These are phyloP conservation scores for Hyposoter dolosus DNA, from an alignment of 2,888 invertebrate species.

Conservation along the genomic window DNA sequence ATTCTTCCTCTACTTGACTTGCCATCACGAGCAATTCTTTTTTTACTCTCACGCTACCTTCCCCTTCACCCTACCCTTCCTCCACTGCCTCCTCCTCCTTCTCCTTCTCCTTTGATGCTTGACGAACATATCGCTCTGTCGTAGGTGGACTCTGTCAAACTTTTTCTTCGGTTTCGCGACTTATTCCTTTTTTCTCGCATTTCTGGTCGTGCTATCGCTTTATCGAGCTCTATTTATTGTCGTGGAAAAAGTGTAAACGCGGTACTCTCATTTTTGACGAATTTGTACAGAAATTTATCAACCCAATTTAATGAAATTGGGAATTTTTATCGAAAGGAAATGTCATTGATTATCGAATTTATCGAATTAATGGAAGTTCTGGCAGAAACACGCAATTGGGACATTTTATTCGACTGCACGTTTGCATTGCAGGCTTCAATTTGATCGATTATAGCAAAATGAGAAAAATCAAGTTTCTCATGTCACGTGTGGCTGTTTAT, in stretches of 20 bases:
- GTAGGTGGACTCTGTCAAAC: constrained; percentile 51
- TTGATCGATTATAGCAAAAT: not conserved
- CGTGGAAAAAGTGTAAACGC: not conserved
- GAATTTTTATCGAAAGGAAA: too few relatives aligned
- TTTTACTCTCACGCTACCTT: constrained; percentile 77
- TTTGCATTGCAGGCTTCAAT: not conserved
- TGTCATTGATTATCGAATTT: too few relatives aligned
- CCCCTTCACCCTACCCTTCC: constrained; percentile 51
- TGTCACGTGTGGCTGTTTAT: not conserved
- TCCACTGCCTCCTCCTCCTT: not conserved
- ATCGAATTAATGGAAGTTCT: too few relatives aligned
- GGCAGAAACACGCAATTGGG: too few relatives aligned
- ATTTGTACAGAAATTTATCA: not conserved
- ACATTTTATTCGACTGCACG: too few relatives aligned
- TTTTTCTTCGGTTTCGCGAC: not conserved
- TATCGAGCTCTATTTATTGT: not conserved
- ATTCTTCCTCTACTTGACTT: constrained; percentile 77
- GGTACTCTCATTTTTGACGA: not conserved
- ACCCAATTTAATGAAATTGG: too few relatives aligned
- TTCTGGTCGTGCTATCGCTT: not conserved
- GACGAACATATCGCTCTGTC: constrained; percentile 50
- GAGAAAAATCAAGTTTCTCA: not conserved
- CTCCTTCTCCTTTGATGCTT: constrained; percentile 9
- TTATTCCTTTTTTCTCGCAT: not conserved
- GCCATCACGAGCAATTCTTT: constrained; percentile 74